Evolutionary conservation across 2,888 invertebrate genomes (phyloP).

Genomic region (Ophion costatus): DNA sequence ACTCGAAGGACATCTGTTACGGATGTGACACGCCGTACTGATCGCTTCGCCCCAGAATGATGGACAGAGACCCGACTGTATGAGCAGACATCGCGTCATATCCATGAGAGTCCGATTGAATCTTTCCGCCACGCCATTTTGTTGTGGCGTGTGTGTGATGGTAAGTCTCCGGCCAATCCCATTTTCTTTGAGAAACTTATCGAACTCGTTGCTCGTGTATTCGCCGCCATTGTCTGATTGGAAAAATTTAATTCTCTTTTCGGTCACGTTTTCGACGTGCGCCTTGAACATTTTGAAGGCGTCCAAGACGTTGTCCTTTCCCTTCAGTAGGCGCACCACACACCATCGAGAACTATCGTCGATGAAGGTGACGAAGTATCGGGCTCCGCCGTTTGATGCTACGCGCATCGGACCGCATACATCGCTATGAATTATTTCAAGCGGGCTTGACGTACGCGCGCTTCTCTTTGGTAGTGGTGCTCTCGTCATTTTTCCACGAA

Average conservation of each 20-base stretch:
- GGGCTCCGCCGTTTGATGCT: constrained; percentile 61
- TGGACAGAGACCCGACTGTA: constrained; percentile 64
- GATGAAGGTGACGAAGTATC: constrained; percentile 71
- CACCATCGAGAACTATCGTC: constrained; percentile 71
- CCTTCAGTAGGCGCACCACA: constrained; percentile 66
- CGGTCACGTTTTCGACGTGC: constrained; percentile 66
- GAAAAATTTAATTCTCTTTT: constrained; percentile 65
- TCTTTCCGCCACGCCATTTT: constrained; percentile 74
- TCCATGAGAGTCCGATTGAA: constrained; percentile 73
- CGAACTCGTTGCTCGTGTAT: constrained; percentile 68
- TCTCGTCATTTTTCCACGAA: constrained; percentile 52
- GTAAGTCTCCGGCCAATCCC: constrained; percentile 68
- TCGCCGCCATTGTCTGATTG: constrained; percentile 69
- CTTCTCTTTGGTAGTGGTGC: constrained; percentile 52
- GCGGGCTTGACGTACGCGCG: not conserved
- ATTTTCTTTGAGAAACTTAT: constrained; percentile 66
- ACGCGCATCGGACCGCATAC: constrained; percentile 63
- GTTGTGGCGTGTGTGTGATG: constrained; percentile 71
- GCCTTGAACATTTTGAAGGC: constrained; percentile 66
- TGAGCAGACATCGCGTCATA: constrained; percentile 71
- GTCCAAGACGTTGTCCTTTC: constrained; percentile 64
- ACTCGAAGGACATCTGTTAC: constrained; percentile 55
- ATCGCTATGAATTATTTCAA: constrained; percentile 56
- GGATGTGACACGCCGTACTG: constrained; percentile 44
- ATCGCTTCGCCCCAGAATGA: constrained; percentile 66